Base-by-base conservation (phyloP, 2,113 vertebrate genomes). In the Nyctibius bracteatus region DNA sequence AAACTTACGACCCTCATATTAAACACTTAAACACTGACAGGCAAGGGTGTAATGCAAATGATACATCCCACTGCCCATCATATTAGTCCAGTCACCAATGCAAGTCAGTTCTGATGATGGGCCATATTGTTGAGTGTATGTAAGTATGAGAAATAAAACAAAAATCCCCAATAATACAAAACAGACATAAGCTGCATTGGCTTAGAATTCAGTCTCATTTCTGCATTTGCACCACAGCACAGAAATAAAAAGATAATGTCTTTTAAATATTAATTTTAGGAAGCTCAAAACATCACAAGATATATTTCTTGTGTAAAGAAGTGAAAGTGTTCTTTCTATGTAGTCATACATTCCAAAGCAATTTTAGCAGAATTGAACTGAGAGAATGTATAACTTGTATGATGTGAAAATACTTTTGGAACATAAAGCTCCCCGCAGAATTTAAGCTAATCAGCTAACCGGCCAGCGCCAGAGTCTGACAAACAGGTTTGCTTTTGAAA, bases 291-390 rank as follows among this genome's bases (percentile, higher is more conserved):
- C 28, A 81, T 49, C 6, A 52, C n/a, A 19, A 23, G 7, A 58
- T 15, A 6, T 4, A 67, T 72, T 63, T 73, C 16, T 66, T 54
- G 24, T 28, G 3, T 13, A 14, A 62, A 81, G 75, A 71, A 35
- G 8, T 0, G 0, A 6, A 46, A 52, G 6, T 6, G 2, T 27
- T 75, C 18, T 39, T 49, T 52, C 54, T 77, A 10, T 2, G 5
- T 12, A 49, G 17, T 19, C 22, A 46, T 10, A 78, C 2, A 30
- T 55, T 65, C 6, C 12, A 24, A 25, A 77, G 55, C 14, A 25
- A 37, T 43, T 89, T 74, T 37, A 62, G 31, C 30, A 86, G 46
- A 81, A 71, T 5, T 35, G 3, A 72, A 51, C 8, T 66, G 28
- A 91, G 22, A 80, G 14, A 77, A 81, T 1, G 5, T 23, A 62